Evolutionary conservation across 2,888 invertebrate species (phyloP).

Genomic region (Chrysotoxum bicinctum): DNA sequence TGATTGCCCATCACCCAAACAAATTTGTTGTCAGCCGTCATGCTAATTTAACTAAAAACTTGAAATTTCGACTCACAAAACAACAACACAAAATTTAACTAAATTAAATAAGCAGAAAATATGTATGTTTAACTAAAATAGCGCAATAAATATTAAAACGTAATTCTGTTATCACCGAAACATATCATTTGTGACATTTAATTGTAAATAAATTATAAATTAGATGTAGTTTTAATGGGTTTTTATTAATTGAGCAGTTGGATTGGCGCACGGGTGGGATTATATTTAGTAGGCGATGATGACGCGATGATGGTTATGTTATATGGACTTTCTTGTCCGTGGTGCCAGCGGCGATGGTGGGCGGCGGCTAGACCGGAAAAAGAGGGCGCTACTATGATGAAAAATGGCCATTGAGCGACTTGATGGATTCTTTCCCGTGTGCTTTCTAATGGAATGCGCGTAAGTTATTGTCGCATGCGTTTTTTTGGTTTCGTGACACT

Average conservation of each 20-base stretch:
- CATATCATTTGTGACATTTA: slow-evolving; percentile 62
- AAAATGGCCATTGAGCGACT: slow-evolving; percentile 29
- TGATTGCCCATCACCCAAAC: slow-evolving; percentile 71
- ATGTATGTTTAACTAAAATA: slow-evolving; percentile 21
- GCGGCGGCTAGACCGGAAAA: slow-evolving; percentile 53
- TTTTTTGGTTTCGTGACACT: slow-evolving; percentile 26
- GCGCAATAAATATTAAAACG: slow-evolving; percentile 56
- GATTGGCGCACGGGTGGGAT: background rate
- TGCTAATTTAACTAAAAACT: slow-evolving; percentile 68
- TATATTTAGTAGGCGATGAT: background rate
- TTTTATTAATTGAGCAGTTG: slow-evolving; percentile 49
- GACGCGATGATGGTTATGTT: background rate
- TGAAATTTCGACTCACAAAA: slow-evolving; percentile 16
- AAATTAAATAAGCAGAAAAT: slow-evolving; percentile 21
- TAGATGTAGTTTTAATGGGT: slow-evolving; percentile 40
- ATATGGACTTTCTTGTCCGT: background rate
- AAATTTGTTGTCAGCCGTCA: slow-evolving; percentile 65
- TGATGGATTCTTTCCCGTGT: slow-evolving; percentile 68
- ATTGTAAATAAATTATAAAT: slow-evolving; percentile 57
- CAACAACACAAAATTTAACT: slow-evolving; percentile 10
- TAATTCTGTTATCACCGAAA: slow-evolving; percentile 61
- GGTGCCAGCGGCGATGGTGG: background rate
- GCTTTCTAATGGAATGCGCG: slow-evolving; percentile 51
- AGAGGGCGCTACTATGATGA: slow-evolving; percentile 51
- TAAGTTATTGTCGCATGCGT: slow-evolving; percentile 49